Evolutionary conservation across 1,140 invertebrate species (phyloP).

Genomic region (Anthonomus grandis): DNA sequence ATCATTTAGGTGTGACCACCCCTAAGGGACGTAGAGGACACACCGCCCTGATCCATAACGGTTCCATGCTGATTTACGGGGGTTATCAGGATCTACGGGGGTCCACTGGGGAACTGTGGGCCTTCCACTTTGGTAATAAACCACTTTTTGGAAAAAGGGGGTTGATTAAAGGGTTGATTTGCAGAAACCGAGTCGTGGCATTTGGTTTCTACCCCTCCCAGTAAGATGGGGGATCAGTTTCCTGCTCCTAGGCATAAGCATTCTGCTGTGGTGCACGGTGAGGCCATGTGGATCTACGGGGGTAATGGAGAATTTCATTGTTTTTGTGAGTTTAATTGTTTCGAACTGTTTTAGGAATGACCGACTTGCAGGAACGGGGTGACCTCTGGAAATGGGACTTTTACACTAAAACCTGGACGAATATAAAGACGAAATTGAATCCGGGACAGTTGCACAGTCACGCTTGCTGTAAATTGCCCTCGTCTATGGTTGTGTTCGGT

Average conservation of each 20-base stretch:
- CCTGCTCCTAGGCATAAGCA: constrained; percentile 80
- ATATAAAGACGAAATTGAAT: constrained; percentile 63
- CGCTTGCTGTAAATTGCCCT: constrained; percentile 72
- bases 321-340: too few species aligned
- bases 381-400: constrained; percentile 84
- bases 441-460: constrained; percentile 80
- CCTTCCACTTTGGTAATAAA: constrained; percentile 77
- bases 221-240: constrained; percentile 48
- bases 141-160: constrained; percentile 15
- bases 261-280: constrained; percentile 75
- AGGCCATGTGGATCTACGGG: constrained; percentile 82
- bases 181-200: constrained; percentile 77
- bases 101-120: constrained; percentile 83
- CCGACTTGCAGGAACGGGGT: constrained; percentile 72
- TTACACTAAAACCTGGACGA: constrained; percentile 58
- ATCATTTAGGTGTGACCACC: constrained; percentile 54
- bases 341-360: constrained; percentile 65
- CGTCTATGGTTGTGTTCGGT: constrained; percentile 80
- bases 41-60: constrained; percentile 73
- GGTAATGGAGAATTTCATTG: constrained; percentile 45
- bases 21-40: constrained; percentile 80
- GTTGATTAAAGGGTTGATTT: constrained; percentile 14
- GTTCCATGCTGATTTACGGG: constrained; percentile 82
- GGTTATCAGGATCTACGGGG: constrained; percentile 86
- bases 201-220: constrained; percentile 49